Base-by-base conservation (phyloP, 2,888 invertebrate genomes). In the Acanthococcus lagerstroemiae region DNA sequence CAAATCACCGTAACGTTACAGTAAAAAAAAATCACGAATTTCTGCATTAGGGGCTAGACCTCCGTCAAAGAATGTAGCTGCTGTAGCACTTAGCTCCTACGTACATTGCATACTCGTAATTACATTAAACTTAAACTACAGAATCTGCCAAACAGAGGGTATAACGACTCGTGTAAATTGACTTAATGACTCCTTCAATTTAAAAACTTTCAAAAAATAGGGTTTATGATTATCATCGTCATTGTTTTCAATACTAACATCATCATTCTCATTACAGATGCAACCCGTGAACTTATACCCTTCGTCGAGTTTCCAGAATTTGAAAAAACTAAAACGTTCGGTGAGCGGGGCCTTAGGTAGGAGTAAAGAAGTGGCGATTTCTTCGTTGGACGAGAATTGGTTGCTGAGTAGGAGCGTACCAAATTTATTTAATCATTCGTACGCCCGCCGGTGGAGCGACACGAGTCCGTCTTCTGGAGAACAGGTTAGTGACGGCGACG, bases 331-430 rank as follows among this genome's bases (percentile, higher is more conserved):
- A 9, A 82, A 84, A 71, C 81, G 85, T 69, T 85, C 87, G 0
- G 83, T 87, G 0, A 84, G 85, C 0, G 85, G 85, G 0, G 83
- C 71, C n/a, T 68, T 71, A 50, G 71, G 70, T 21, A 69, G 67
- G 55, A 69, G 46, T 9, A 66, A 67, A 19, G 68, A 66, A 54
- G 50, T 54, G 7, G 44, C 68, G 3, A 79, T 79, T 70, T 78
- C 78, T 71, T 67, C 66, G 1, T 55, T 79, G 44, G 83, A 83
- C 72, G 82, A 81, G 60, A 90, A 91, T 75, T 91, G 91, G 91
- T 83, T 90, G 72, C 76, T 91, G 30, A 88, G 88, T 67, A 83
- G 87, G 72, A 88, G 88, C 15, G 86, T 87, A 1, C 88, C 88
- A 1, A 88, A 85, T 74, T 88, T 88, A 0, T 75, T 89, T 72